Evolutionary conservation across 2,888 invertebrate genomes (phyloP).

Genomic region (Resseliella maxima): DNA sequence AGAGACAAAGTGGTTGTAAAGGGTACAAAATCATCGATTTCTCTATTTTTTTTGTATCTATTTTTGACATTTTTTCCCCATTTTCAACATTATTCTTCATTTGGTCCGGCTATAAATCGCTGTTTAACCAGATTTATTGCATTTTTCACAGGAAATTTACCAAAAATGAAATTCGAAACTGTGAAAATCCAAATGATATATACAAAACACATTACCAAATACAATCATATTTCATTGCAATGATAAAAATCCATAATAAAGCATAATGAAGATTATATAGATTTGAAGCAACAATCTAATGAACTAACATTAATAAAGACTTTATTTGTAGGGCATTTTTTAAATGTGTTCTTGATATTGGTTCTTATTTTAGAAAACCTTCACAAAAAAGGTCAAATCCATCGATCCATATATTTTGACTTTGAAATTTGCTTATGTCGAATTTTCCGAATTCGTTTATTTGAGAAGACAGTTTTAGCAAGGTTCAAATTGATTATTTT

Average conservation of each 20-base stretch:
- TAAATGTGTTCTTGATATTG: background rate
- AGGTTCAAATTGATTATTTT: too few species aligned
- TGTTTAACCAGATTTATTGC: constrained; percentile 49
- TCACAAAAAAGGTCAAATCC: background rate
- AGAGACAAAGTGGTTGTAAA: constrained; percentile 8
- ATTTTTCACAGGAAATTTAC: constrained; percentile 53
- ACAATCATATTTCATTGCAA: constrained; percentile 19
- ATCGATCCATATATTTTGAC: constrained; percentile 37
- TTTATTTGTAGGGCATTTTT: background rate
- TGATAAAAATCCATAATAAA: constrained; percentile 15
- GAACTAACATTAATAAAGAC: constrained; percentile 47
- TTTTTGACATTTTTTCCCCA: background rate
- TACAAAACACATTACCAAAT: constrained; percentile 10
- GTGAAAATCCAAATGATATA: background rate
- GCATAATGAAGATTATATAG: constrained; percentile 1
- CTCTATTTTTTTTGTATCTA: background rate
- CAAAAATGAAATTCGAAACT: background rate
- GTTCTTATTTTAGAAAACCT: constrained; percentile 1
- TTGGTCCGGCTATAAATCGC: background rate
- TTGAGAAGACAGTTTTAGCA: background rate
- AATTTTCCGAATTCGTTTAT: background rate
- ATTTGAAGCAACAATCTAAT: constrained; percentile 23
- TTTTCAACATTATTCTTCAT: constrained; percentile 18
- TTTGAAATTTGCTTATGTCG: background rate
- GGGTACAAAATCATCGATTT: constrained; percentile 3